Base-by-base conservation (phyloP, 2,888 invertebrate genomes). In the Nycteola revayana region DNA sequence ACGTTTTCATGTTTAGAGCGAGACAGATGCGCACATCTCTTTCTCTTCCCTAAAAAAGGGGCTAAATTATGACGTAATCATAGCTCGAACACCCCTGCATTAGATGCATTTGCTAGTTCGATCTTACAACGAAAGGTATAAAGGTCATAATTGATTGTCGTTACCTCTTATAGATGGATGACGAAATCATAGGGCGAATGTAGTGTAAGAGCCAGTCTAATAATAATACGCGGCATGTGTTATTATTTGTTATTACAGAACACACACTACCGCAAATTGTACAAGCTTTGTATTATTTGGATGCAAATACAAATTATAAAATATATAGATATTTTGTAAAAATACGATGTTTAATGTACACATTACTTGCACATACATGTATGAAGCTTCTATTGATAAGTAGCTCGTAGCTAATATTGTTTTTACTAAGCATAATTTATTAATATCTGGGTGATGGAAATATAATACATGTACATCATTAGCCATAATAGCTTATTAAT, bases 31-130 rank as follows among this genome's bases (percentile, higher is more conserved):
- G 37, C 29, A 40, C 29, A 9, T 27, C 41, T 37, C 18, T 63
- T 65, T 49, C 63, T 40, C 39, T 64, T 62, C 44, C 45, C 49
- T 50, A 52, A 69, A 69, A 65, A 66, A 72, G 75, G 79, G 81
- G 71, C 69, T 71, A 66, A 74, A 71, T 75, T 68, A 77, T 84
- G 81, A 83, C 78, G 82, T 78, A 78, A 79, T 73, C 63, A 69
- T 67, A 69, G 61, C 67, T 51, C 56, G 49, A 55, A 53, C 64
- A 73, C 74, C 77, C 78, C 64, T 69, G 61, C 61, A 39, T 9
- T 18, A 32, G 51, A 49, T 65, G 66, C 64, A 64, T 44, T 42
- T 39, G 34, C 32, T 34, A 23, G 20, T 17, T 55, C 25, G 28
- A 42, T 59, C 42, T 50, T 71, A 61, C 44, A 0, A 0, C 0